phyloP scores from a whole-genome alignment of 2,888 invertebrate species.

The Agrotis clavis region DNA sequence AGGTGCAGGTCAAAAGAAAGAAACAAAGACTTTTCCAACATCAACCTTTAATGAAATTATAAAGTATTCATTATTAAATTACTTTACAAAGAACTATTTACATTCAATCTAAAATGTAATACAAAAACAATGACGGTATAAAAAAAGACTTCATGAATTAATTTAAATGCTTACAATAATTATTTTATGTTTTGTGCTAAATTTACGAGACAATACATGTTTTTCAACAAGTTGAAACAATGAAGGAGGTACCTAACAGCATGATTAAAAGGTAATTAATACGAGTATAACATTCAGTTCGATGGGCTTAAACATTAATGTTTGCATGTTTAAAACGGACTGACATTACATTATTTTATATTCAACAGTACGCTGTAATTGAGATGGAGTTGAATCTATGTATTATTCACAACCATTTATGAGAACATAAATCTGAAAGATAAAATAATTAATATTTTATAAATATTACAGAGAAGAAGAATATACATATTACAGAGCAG shows the following conservation, averaged over 20 bases:
- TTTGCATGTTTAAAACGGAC: too few relatives aligned
- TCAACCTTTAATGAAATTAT: constrained; percentile 84
- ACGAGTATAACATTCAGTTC: not conserved
- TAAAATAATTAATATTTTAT: too few relatives aligned
- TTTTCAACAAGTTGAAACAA: not conserved
- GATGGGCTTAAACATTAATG: not conserved
- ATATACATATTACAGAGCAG: too few relatives aligned
- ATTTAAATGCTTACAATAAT: constrained; percentile 16
- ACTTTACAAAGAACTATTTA: constrained; percentile 75
- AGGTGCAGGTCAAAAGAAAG: constrained; percentile 53
- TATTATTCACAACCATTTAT: too few relatives aligned
- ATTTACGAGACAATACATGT: constrained; percentile 26
- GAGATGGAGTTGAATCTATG: too few relatives aligned
- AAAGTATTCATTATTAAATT: constrained; percentile 73
- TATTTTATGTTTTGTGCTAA: constrained; percentile 24
- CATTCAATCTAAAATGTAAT: constrained; percentile 51
- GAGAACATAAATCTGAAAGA: too few relatives aligned
- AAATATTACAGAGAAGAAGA: too few relatives aligned
- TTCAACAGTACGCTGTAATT: too few relatives aligned
- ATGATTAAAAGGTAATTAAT: not conserved
- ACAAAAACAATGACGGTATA: constrained; percentile 38
- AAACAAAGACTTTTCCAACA: constrained; percentile 72
- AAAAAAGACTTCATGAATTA: constrained; percentile 24
- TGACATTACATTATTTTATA: too few relatives aligned
- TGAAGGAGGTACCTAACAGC: not conserved